Evolutionary conservation across 2,797 vertebrate species (phyloP), one percentile per base, ranked within the genome.

Genomic region (Mycteria americana): DNA sequence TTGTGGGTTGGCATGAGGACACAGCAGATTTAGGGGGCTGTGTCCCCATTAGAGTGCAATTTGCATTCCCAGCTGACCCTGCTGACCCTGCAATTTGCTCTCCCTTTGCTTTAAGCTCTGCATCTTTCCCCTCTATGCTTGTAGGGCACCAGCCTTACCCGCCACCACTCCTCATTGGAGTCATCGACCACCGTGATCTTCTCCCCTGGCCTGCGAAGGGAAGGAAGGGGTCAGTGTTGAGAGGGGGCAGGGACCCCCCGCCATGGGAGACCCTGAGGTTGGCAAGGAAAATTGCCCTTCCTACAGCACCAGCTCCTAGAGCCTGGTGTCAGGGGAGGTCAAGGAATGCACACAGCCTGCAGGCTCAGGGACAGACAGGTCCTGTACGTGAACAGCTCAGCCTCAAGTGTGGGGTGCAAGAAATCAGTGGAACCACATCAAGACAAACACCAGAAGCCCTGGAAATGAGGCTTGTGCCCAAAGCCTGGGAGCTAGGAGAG

Each of bases 151-250:
- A 13, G 59, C 92, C 98, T 98, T 96, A 99, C 99, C 98, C 99
- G 97, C 99, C 99, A 99, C 99, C 99, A 99, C 85, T 99, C 99
- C 94, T 99, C 99, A 84, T 99, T 99, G 96, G 99, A 99, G 97
- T 99, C 99, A 79, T 99, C 99, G 31, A 99, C 98, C 53, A 99
- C 99, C 3, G 98, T 99, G 97, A 99, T 99, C 94, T 99, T 99
- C 97, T 99, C 99, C 57, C 99, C 99, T 2, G 99, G 99, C 88
- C 99, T 99, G 82, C 1, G 14, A 91, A 85, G 64, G 53, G 64
- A 89, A 62, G 54, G 60, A 13, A 16, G 46, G 27, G 27, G 8
- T 73, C 23, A 7, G 19, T 8, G 48, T 10, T 56, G 30, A 25
- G 41, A 18, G n/a, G 22, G 28, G 6, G 10, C 7, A 39, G 25